Percentiles rank a stretch among this genome's conserved stretches.
These are phyloP conservation scores for Vulpes lagopus DNA, from an alignment of 2,113 vertebrate species.

Conservation along the genomic window DNA sequence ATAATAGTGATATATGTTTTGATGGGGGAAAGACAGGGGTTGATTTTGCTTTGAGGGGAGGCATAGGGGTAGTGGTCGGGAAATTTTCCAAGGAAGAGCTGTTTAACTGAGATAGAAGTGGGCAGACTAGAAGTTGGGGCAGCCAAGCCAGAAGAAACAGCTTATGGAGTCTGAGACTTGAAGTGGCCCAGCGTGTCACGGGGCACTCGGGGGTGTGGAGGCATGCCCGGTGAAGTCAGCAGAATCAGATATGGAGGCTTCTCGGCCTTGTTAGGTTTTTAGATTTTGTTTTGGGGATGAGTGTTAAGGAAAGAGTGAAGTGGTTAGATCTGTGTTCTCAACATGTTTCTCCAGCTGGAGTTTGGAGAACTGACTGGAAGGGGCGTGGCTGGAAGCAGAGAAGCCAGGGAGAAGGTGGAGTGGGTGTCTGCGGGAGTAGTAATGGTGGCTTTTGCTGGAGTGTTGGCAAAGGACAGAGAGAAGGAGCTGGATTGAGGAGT, in stretches of 20 bases:
- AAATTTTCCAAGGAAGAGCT: not conserved
- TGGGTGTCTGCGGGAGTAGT: fast-evolving
- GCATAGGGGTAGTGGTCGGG: not conserved
- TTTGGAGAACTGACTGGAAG: not conserved
- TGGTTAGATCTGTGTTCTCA: not conserved
- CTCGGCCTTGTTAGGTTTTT: not conserved
- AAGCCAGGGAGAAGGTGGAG: not conserved
- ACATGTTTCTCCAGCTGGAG: not conserved
- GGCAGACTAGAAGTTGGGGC: not conserved
- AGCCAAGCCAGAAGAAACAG: not conserved
- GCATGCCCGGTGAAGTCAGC: fast-evolving
- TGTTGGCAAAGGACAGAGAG: not conserved
- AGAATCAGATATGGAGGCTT: not conserved
- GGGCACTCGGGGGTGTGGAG: not conserved
- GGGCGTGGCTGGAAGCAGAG: not conserved
- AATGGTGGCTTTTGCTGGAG: no score
- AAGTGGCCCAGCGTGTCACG: fast-evolving
- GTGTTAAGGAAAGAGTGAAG: not conserved
- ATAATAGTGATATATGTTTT: not conserved
- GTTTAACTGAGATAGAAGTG: not conserved
- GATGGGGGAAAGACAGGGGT: no score
- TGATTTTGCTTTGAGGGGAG: not conserved
- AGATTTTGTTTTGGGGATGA: not conserved
- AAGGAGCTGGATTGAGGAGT: not conserved
- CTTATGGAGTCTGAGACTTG: not conserved